A percentile compares a stretch with the other conserved stretches of the same genome.
Conservation (phyloP, 2,113 vertebrate species). For the Cavia porcellus region DNA sequence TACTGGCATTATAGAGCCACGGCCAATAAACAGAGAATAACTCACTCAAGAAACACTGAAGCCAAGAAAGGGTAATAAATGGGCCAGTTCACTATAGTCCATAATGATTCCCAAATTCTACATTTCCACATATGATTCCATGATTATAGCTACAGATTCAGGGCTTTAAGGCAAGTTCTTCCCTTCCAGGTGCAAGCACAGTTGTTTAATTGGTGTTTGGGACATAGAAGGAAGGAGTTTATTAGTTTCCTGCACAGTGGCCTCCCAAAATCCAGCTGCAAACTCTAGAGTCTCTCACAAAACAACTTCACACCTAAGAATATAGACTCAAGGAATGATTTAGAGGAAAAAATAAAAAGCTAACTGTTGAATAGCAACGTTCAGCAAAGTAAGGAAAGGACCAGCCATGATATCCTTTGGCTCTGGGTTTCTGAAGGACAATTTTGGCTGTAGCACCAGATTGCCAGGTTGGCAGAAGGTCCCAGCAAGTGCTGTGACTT, state of each 20-base stretch:
- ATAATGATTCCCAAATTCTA: slow-evolving; percentile 63
- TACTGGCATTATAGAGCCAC: background rate
- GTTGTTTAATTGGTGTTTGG: slow-evolving; percentile 64
- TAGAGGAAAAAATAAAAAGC: background rate
- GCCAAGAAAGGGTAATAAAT: slow-evolving; percentile 69
- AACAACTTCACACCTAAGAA: slow-evolving; percentile 61
- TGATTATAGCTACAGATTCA: slow-evolving; percentile 50
- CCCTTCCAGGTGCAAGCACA: slow-evolving; percentile 74
- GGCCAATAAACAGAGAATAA: slow-evolving; percentile 68
- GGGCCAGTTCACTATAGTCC: slow-evolving; percentile 57
- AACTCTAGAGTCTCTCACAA: slow-evolving; percentile 43
- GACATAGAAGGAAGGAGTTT: slow-evolving; percentile 47
- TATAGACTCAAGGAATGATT: slow-evolving; percentile 3
- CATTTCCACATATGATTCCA: slow-evolving; percentile 70
- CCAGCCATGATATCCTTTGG: background rate
- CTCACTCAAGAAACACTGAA: slow-evolving; percentile 61
- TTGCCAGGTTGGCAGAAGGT: slow-evolving; percentile 72
- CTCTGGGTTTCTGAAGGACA: slow-evolving; percentile 64
- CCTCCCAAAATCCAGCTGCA: slow-evolving; percentile 74
- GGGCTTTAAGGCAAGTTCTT: slow-evolving; percentile 70
- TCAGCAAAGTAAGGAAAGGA: background rate
- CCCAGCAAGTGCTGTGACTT: background rate
- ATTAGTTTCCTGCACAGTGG: slow-evolving; percentile 41
- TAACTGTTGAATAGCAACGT: background rate
- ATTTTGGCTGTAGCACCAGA: slow-evolving; percentile 66